These are phyloP conservation scores for Melanostoma scalare DNA, from an alignment of 2,888 invertebrate species.

Conservation along the genomic window DNA sequence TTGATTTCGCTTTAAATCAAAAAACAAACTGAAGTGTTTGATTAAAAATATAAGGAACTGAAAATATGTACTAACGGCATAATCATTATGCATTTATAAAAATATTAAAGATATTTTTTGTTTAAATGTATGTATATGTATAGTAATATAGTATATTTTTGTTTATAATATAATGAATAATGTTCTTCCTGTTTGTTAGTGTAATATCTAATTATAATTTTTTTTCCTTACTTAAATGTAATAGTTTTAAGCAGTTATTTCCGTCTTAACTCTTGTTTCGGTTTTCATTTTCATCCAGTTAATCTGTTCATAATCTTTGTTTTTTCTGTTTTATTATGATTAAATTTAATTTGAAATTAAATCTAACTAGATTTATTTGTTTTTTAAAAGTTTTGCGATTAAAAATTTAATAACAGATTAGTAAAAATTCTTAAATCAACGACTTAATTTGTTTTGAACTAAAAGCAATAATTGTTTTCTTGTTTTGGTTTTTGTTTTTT, in stretches of 20 bases:
- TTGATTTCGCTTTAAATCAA: constrained; percentile 21
- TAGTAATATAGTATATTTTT: constrained; percentile 71
- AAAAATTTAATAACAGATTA: constrained; percentile 68
- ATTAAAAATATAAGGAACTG: constrained; percentile 42
- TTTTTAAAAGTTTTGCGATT: constrained; percentile 48
- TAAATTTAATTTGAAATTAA: constrained; percentile 68
- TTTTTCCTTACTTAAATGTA: constrained; percentile 69
- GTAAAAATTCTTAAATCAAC: constrained; percentile 56
- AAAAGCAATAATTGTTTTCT: constrained; percentile 41
- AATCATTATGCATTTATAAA: constrained; percentile 67
- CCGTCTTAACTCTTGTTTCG: constrained; percentile 75
- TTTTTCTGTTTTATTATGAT: constrained; percentile 24
- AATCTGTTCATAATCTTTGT: constrained; percentile 45
- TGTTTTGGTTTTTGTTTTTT: too few relatives aligned
- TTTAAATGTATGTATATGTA: constrained; percentile 67
- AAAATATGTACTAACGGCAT: constrained; percentile 51
- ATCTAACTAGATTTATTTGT: constrained; percentile 64
- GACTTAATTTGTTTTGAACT: constrained; percentile 48
- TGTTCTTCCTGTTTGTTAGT: constrained; percentile 72
- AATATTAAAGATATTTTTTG: constrained; percentile 67
- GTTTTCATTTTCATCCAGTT: constrained; percentile 72
- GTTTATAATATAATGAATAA: constrained; percentile 75
- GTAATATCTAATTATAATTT: constrained; percentile 72
- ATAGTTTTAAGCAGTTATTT: constrained; percentile 78
- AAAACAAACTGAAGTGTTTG: constrained; percentile 38